A percentile compares a stretch with the other conserved stretches of the same genome.
These are phyloP conservation scores for Limnothrissa miodon DNA, from an alignment of 2,113 vertebrate species.

Conservation along the genomic window DNA sequence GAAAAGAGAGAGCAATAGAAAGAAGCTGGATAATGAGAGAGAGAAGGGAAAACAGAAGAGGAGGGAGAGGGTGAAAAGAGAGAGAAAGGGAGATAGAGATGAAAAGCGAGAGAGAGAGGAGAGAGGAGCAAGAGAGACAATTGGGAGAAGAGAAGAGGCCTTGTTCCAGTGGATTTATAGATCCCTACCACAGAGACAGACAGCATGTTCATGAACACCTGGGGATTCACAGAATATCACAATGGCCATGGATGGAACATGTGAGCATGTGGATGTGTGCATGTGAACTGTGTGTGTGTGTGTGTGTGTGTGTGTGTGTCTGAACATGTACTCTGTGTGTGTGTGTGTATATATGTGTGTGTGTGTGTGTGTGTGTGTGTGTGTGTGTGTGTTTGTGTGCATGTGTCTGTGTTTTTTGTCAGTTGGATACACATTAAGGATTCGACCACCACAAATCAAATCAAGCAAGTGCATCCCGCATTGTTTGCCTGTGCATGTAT, in stretches of 20 bases:
- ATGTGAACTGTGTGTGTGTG: conserved; percentile 20
- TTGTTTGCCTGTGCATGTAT: not conserved
- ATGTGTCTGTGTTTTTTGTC: conserved; percentile 9
- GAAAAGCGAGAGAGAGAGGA: not conserved
- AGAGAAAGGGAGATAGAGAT: conserved; percentile 24
- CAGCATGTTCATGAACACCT: not conserved
- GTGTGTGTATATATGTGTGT: conserved; percentile 21
- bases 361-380: conserved; percentile 13
- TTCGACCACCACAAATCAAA: not conserved
- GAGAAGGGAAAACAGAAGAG: conserved; percentile 11
- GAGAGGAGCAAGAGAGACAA: not conserved
- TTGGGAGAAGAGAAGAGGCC: not conserved
- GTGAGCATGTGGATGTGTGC: conserved; percentile 13
- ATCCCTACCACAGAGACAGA: not conserved
- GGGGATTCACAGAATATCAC: not conserved
- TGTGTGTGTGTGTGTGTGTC: conserved; percentile 13
- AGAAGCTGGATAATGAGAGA: conserved; percentile 21
- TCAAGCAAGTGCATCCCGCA: not conserved
- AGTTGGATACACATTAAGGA: conserved; percentile 26
- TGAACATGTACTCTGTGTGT: conserved; percentile 26
- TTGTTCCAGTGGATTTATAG: conserved; percentile 2
- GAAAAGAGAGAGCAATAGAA: conserved; percentile 18
- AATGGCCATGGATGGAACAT: not conserved
- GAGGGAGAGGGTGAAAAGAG: not conserved
- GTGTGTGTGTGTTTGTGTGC: not conserved